Base-by-base conservation (phyloP, 2,888 invertebrate species). In the Hydropsyche betteni region DNA sequence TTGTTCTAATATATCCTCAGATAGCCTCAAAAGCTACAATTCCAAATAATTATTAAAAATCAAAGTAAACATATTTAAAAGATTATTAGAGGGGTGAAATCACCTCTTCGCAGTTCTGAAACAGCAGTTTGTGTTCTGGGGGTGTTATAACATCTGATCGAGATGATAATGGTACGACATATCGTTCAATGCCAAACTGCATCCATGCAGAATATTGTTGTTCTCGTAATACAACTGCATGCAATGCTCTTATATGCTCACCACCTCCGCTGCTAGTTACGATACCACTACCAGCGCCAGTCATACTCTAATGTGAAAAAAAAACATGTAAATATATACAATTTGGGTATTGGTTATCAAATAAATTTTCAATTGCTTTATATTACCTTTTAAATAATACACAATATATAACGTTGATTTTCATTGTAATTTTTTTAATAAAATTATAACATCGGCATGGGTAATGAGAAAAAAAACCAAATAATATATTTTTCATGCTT, bases 61-160 rank as follows among this genome's bases (percentile, higher is more conserved):
- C 5, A 8, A 75, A 74, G 2, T 36, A 50, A 33, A 74, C 7
- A 36, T 34, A 36, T 12, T 51, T 12, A 2, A n/a, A 51, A 51
- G 3, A 51, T 12, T 51, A 51, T 51, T 51, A 51, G 8, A n/a
- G 2, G n/a, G 33, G 51, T 72, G 52, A 81, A 79, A 84, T 81
- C 83, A 93, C 91, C 88, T 95, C 95, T 83, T 95, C 94, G 80
- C 93, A 90, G 84, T 95, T 95, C 86, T 95, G 95, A 84, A 95
- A 95, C 75, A 95, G 86, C 51, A 92, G 88, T 83, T 91, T 89
- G 84, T 95, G 94, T 82, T 95, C 95, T 72, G 90, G 89, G 0
- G 91, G 90, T 2, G 92, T 90, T 73, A 95, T 91, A 10, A 95
- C 88, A 82, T 95, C 95, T 70, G 91, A 91, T 76, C 93, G 88